Percentiles rank a stretch among this genome's conserved stretches.
Conservation (phyloP, 2,113 vertebrate species). For the Brachyhypopomus occidentalis region DNA sequence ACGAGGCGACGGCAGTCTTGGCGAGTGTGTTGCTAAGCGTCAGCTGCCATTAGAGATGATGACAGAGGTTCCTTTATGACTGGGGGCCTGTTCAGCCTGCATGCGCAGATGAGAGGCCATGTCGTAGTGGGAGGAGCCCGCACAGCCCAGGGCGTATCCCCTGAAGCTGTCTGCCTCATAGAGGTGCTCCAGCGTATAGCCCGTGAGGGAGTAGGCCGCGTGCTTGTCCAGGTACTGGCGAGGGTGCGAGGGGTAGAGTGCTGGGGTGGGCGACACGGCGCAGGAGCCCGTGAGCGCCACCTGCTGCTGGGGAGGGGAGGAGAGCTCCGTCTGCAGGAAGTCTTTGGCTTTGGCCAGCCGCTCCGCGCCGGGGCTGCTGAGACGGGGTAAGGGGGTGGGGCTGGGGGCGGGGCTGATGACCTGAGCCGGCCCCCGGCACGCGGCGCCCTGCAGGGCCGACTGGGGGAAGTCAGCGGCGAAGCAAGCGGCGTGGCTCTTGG, state of each 20-base stretch:
- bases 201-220: constrained; percentile 87
- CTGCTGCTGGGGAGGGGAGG: constrained; percentile 85
- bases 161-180: constrained; percentile 89
- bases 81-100: constrained; percentile 84
- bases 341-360: constrained; percentile 88
- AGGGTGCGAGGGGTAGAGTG: constrained; percentile 77
- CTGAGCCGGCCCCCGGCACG: constrained; percentile 76
- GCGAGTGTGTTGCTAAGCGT: constrained; percentile 60
- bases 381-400: constrained; percentile 83
- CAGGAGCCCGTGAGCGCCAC: constrained; percentile 78
- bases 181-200: constrained; percentile 92
- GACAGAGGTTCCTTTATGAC: constrained; percentile 94
- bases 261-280: constrained; percentile 79
- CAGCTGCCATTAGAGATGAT: constrained; percentile 98
- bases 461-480: constrained; percentile 81
- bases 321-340: constrained; percentile 85
- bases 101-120: constrained; percentile 91
- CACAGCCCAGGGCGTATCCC: constrained; percentile 86
- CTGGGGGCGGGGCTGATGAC: constrained; percentile 84
- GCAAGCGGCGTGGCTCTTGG: constrained; percentile 82
- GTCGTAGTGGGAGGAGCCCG: constrained; percentile 86
- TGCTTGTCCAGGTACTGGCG: constrained; percentile 93
- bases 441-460: constrained; percentile 74
- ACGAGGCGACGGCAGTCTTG: background rate
- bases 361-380: constrained; percentile 87